Evolutionary conservation across 2,113 vertebrate genomes (phyloP).

Genomic region (Tylochromis polylepis): DNA sequence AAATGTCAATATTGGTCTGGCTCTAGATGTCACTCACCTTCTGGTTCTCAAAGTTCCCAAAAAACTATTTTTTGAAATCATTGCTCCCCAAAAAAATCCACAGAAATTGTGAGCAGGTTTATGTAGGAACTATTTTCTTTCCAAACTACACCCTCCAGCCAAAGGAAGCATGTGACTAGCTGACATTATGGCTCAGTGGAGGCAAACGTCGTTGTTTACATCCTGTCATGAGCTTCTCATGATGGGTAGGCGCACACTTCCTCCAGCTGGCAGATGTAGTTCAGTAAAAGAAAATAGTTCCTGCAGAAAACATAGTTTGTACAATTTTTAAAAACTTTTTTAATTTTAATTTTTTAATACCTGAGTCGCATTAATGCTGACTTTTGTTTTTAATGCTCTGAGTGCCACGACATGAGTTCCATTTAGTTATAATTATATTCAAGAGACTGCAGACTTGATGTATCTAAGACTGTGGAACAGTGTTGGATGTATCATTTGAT

Average conservation of each 20-base stretch:
- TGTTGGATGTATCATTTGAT: neutral
- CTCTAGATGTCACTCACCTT: neutral
- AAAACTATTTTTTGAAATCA: neutral
- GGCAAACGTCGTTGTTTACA: neutral
- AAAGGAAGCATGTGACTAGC: neutral
- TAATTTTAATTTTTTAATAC: neutral
- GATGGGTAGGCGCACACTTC: neutral
- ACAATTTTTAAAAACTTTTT: neutral
- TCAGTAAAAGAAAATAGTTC: neutral
- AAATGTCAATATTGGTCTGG: neutral
- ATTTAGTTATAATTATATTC: neutral
- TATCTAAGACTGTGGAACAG: neutral
- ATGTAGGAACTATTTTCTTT: neutral
- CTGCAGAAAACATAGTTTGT: neutral
- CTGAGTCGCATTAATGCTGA: neutral
- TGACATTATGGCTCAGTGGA: neutral
- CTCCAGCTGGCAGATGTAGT: neutral
- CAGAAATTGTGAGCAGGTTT: neutral
- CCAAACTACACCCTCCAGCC: neutral
- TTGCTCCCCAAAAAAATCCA: neutral
- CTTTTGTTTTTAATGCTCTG: neutral
- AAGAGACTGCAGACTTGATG: neutral
- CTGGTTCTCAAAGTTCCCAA: neutral
- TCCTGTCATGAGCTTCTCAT: neutral
- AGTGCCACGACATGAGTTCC: neutral